Percentiles rank a stretch among this genome's conserved stretches.
Evolutionary conservation across 2,888 invertebrate species (phyloP).

Genomic region (Blera fallax): DNA sequence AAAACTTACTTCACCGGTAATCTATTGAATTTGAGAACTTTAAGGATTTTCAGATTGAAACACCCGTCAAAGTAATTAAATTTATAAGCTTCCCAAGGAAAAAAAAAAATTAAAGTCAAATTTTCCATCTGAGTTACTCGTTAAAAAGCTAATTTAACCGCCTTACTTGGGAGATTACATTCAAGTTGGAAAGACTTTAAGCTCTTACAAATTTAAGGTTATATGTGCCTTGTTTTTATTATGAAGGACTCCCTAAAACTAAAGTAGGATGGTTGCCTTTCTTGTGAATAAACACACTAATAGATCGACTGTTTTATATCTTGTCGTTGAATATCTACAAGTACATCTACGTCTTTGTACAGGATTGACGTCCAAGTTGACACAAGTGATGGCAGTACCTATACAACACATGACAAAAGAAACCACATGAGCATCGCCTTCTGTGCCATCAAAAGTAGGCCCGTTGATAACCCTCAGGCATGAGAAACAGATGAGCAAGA

Average conservation of each 20-base stretch:
- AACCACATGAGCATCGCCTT: slow-evolving; percentile 7
- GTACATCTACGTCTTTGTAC: not conserved
- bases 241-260: not conserved
- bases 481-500: slow-evolving; percentile 3
- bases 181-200: not conserved
- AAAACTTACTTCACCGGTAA: not conserved
- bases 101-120: too few species aligned
- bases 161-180: not conserved
- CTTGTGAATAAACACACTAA: not conserved
- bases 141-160: not conserved
- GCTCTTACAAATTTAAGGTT: not conserved
- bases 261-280: not conserved
- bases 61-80: not conserved
- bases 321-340: not conserved
- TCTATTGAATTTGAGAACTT: not conserved
- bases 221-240: not conserved
- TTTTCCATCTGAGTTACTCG: too few species aligned
- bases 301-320: not conserved
- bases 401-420: slow-evolving; percentile 18
- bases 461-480: not conserved
- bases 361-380: not conserved
- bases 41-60: not conserved
- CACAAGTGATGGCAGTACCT: not conserved
- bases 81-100: not conserved
- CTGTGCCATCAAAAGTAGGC: not conserved